phyloP scores from a whole-genome alignment of 2,113 vertebrate species.

The Xenopus borealis region DNA sequence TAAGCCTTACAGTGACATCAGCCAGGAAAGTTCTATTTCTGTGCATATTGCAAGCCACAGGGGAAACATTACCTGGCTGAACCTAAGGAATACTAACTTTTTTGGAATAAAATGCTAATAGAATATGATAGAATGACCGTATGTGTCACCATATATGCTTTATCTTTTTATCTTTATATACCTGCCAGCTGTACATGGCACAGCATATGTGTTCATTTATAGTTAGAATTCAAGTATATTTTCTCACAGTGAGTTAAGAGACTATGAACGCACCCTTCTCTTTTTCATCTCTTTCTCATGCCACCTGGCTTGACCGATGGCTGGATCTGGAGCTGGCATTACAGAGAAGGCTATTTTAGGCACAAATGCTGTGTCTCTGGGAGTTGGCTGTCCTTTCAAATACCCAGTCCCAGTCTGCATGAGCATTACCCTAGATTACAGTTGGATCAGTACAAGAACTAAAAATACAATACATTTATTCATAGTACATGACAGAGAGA shows the following conservation, averaged over 20 bases:
- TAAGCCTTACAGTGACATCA: no score
- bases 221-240: neutral
- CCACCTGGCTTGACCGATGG: constrained; percentile 30
- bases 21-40: no score
- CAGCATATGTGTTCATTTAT: neutral
- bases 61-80: no score
- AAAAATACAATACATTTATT: constrained; percentile 16
- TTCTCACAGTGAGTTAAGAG: neutral
- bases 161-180: neutral
- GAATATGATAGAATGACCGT: no score
- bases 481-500: constrained; percentile 3
- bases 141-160: no score
- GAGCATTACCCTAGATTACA: constrained; percentile 2
- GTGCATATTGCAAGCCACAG: no score
- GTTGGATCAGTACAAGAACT: constrained; percentile 1
- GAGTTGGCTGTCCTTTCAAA: constrained; percentile 4
- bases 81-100: no score
- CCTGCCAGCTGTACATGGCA: constrained; percentile 4
- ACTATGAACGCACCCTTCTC: neutral
- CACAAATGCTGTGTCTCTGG: constrained; percentile 7
- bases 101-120: no score
- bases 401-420: neutral
- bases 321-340: constrained; percentile 22
- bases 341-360: constrained; percentile 35
- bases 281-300: constrained; percentile 1